These are phyloP conservation scores for Cosmorhoe ocellata DNA, from an alignment of 2,888 invertebrate species.

Conservation along the genomic window DNA sequence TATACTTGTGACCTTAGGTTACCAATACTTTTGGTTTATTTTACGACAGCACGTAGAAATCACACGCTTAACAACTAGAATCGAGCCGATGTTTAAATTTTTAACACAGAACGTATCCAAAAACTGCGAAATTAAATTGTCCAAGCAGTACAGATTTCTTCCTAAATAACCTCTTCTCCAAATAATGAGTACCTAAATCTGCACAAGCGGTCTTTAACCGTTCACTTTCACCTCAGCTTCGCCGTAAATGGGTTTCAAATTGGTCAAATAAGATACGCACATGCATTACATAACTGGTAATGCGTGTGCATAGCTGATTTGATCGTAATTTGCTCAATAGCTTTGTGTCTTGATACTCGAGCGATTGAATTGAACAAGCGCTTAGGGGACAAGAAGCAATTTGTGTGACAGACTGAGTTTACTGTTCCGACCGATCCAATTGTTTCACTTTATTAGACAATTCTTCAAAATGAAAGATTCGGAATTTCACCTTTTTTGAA, in stretches of 20 bases:
- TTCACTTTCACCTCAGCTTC: constrained; percentile 48
- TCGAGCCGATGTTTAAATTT: too few species aligned
- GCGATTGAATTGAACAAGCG: constrained; percentile 27
- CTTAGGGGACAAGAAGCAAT: constrained; percentile 15
- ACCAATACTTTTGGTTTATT: too few species aligned
- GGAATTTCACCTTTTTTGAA: too few species aligned
- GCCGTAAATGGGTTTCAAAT: constrained; percentile 48
- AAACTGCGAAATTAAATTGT: too few species aligned
- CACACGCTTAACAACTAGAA: too few species aligned
- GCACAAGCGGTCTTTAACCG: constrained; percentile 39
- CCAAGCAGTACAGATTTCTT: too few species aligned
- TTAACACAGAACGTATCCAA: too few species aligned
- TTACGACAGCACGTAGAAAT: too few species aligned
- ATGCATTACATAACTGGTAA: constrained; percentile 39
- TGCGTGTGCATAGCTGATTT: constrained; percentile 9
- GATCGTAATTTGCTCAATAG: constrained; percentile 42
- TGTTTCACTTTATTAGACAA: not conserved
- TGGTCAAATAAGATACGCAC: constrained; percentile 47
- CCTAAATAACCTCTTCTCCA: constrained; percentile 16
- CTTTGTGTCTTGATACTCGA: constrained; percentile 31
- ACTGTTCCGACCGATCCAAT: not conserved
- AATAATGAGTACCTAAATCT: constrained; percentile 36
- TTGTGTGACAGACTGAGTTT: constrained; percentile 3
- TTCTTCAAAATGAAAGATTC: too few species aligned
- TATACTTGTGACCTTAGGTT: constrained; percentile 11